Evolutionary conservation across 1,140 invertebrate species (phyloP), one percentile per base, ranked within the genome.

Genomic region (Vanessa tameamea): DNA sequence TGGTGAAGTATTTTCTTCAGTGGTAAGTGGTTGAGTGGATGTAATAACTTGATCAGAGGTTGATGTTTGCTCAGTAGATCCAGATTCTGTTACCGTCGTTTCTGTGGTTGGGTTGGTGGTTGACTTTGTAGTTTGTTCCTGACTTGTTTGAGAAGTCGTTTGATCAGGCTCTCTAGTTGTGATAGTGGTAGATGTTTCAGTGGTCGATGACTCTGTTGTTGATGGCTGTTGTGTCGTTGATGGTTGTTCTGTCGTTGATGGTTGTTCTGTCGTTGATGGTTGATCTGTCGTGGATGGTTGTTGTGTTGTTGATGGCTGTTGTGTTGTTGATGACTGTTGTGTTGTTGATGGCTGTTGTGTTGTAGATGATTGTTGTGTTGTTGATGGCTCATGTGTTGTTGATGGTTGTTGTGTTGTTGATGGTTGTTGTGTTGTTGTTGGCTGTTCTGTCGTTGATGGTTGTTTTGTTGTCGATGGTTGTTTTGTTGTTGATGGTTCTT

Each of bases 391-490:
- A 31, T 55, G 16, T 43, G 79, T 80, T 47, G 73, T 79, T 13
- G 82, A 74, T 51, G 59, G 37, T 51, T 77, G 55, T 66, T 78
- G 80, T 31, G 82, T 65, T 20, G 37, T 31, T 57, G 64, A 37
- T 79, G 82, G 64, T 16, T 67, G 48, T 78, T 82, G 67, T 13
- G 84, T 82, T 12, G 83, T 85, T 11, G 80, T 73, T 75, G 87
- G 69, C 73, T 87, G 70, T 73, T 86, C 78, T 53, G 76, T 82
- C 57, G 81, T 80, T 75, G 78, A 48, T 65, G 75, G 47, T 75
- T 82, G 69, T 43, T 76, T 78, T 13, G 80, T 82, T 53, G 77
- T 81, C 5, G 80, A 81, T 50, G 74, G 70, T 69, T 81, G 71
- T 50, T 78, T 69, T 53, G 79, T 80, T 64, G 82, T 68, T 51